Evolutionary conservation across 2,888 invertebrate genomes (phyloP).

Genomic region (Erebia palarica): DNA sequence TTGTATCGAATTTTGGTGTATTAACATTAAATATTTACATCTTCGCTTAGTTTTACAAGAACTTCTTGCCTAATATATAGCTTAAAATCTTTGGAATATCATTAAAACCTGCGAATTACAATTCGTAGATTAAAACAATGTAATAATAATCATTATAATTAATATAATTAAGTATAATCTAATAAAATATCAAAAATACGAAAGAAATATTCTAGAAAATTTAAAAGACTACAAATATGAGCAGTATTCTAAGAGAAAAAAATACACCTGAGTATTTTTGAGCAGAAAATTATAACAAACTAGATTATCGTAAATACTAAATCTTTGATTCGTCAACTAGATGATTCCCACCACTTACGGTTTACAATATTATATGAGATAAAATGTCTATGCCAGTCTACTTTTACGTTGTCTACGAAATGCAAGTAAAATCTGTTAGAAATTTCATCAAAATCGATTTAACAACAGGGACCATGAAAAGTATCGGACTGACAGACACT

Average conservation of each 20-base stretch:
- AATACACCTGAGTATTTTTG: not conserved
- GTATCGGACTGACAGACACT: too few relatives aligned
- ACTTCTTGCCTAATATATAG: not conserved
- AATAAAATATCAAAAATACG: constrained; percentile 19
- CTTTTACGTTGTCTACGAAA: too few relatives aligned
- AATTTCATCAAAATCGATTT: too few relatives aligned
- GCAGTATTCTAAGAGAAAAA: not conserved
- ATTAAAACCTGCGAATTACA: not conserved
- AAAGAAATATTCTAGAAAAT: constrained; percentile 11
- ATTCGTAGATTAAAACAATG: not conserved
- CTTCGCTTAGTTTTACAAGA: constrained; percentile 21
- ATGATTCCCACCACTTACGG: too few relatives aligned
- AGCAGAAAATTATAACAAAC: too few relatives aligned
- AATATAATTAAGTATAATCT: not conserved
- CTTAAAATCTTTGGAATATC: constrained; percentile 20
- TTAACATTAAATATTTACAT: constrained; percentile 39
- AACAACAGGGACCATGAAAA: too few relatives aligned
- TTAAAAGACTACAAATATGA: not conserved
- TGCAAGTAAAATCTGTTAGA: too few relatives aligned
- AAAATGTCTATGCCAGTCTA: too few relatives aligned
- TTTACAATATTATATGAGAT: too few relatives aligned
- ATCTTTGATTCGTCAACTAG: too few relatives aligned
- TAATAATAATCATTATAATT: not conserved
- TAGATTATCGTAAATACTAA: too few relatives aligned
- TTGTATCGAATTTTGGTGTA: constrained; percentile 30